Evolutionary conservation across 2,113 vertebrate genomes (phyloP), one percentile per base, ranked within the genome.

Genomic region (Equus quagga): DNA sequence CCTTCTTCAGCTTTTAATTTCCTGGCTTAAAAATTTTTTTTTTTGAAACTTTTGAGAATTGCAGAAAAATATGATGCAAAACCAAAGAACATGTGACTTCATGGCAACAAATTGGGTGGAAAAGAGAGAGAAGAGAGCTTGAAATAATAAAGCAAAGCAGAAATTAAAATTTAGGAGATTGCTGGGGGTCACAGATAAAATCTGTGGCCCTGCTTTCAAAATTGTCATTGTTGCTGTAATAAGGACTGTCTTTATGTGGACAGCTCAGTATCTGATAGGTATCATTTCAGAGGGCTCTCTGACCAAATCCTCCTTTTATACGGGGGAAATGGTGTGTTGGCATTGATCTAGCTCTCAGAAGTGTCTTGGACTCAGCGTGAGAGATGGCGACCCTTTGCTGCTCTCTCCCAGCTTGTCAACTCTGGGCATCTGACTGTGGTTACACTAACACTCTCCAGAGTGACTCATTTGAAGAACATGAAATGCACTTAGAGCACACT

Each of bases 31-130:
- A 92, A 70, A 23, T 79, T 65, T 31, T 64, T 41, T 41, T 41
- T 67, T 98, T 96, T 93, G 54, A 56, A 87, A 79, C 89, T 97
- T 97, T 95, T 93, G 92, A 97, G 33, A 89, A 94, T 83, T 65
- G 51, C 44, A 96, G n/a, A 41, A 75, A 92, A 97, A 95, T 97
- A 88, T 0, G 0, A 13, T 26, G 6, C n/a, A 56, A 36, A 97
- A 97, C 46, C 18, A 85, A 46, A 94, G 76, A 96, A 64, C 54
- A 92, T 44, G 51, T 28, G 46, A 90, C 75, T 97, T 96, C n/a
- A 69, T 56, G 49, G 6, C n/a, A 91, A 93, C 6, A 81, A 95
- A 19, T 51, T 62, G 24, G 41, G 49, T 95, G 33, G 51, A 36
- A 76, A 94, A 80, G 23, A 56, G 62, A 23, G 15, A 89, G 91